Conservation (phyloP, 2,888 invertebrate species). For the Cheilosia vernalis region DNA sequence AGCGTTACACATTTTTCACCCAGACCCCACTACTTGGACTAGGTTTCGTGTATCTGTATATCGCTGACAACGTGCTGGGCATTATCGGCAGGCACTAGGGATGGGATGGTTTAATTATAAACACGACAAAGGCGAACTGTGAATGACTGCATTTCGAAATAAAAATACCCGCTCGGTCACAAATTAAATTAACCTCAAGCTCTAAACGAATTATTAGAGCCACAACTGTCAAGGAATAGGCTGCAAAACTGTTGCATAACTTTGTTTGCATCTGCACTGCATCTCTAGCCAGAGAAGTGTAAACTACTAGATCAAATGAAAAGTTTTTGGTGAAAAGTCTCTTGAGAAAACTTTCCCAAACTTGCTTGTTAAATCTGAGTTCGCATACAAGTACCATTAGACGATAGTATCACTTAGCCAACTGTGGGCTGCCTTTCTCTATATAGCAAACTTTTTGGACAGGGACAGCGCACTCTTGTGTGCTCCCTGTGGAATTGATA, state of each 20-base stretch:
- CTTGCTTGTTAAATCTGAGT: slow-evolving; percentile 55
- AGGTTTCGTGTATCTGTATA: not conserved
- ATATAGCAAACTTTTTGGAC: slow-evolving; percentile 50
- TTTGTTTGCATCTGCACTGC: slow-evolving; percentile 2
- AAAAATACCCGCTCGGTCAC: not conserved
- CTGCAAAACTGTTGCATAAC: slow-evolving; percentile 15
- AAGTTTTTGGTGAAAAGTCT: slow-evolving; percentile 49
- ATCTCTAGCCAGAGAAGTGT: slow-evolving; percentile 33
- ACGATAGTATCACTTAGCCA: slow-evolving; percentile 62
- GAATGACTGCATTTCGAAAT: not conserved
- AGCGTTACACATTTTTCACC: slow-evolving; percentile 1
- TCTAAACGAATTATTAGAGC: slow-evolving; percentile 1
- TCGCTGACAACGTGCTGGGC: slow-evolving; percentile 32
- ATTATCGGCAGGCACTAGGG: slow-evolving; percentile 6
- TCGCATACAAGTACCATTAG: slow-evolving; percentile 62
- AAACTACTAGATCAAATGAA: slow-evolving; percentile 73
- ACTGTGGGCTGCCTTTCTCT: slow-evolving; percentile 11
- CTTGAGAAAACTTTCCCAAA: slow-evolving; percentile 40
- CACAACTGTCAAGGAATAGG: slow-evolving; percentile 1
- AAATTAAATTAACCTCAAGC: slow-evolving; percentile 33
- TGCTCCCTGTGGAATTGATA: slow-evolving; percentile 67
- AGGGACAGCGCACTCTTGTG: slow-evolving; percentile 45
- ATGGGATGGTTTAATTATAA: slow-evolving; percentile 27
- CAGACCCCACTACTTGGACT: not conserved
- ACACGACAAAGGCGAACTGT: not conserved